phyloP scores from a whole-genome alignment of 2,113 vertebrate genomes.

The Ellobius talpinus region DNA sequence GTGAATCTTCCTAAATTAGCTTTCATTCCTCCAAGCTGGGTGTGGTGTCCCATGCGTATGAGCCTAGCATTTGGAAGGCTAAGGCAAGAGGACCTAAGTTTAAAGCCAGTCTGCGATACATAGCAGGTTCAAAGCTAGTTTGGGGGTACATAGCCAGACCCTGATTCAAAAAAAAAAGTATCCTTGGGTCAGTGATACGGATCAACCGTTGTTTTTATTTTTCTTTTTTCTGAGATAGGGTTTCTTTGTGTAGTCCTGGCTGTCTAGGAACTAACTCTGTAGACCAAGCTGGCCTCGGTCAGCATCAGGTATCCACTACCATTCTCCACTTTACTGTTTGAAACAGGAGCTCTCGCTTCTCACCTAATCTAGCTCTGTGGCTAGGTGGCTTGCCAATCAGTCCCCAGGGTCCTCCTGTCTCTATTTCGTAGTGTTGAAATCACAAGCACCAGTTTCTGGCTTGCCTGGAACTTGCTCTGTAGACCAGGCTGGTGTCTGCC shows the following conservation, averaged over 20 bases:
- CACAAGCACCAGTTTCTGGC: no score
- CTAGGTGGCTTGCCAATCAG: no score
- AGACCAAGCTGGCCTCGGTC: not conserved
- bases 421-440: no score
- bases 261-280: not conserved
- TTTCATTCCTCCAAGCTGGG: not conserved
- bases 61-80: not conserved
- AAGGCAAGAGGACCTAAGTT: not conserved
- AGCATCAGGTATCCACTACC: no score
- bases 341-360: no score
- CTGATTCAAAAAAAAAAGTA: not conserved
- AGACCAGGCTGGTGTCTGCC: no score
- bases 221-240: not conserved
- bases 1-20: slow-evolving; percentile 25
- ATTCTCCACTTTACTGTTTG: no score
- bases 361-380: no score
- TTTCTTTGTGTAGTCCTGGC: not conserved
- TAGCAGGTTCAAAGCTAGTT: not conserved
- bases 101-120: not conserved
- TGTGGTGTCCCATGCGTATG: not conserved
- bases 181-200: no score
- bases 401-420: no score
- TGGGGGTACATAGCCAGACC: not conserved
- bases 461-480: no score
- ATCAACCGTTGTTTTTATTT: not conserved